Conservation (phyloP, 2,113 vertebrate species). For the Sminthopsis crassicaudata region DNA sequence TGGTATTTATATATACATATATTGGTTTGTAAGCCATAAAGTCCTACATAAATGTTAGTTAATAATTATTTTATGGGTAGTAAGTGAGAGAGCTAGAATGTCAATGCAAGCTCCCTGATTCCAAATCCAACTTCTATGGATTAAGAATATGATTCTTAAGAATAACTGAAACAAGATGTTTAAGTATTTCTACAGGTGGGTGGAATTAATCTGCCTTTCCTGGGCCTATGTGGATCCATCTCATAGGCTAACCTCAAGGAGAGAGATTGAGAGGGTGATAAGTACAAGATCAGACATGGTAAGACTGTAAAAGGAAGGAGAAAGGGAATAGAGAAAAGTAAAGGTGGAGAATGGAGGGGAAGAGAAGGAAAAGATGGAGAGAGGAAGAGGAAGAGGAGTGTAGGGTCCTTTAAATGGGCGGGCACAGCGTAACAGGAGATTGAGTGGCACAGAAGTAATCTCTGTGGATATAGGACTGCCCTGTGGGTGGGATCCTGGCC, state of each 20-base stretch:
- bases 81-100: not conserved
- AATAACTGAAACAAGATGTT: not conserved
- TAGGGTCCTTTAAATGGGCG: too few species aligned
- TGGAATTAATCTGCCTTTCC: not conserved
- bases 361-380: not conserved
- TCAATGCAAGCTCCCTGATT: not conserved
- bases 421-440: too few species aligned
- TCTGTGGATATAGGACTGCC: too few species aligned
- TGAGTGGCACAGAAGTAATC: too few species aligned
- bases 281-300: not conserved
- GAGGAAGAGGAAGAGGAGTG: not conserved
- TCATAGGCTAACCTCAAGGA: not conserved
- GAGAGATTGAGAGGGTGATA: not conserved
- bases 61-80: too few species aligned
- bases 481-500: too few species aligned
- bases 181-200: not conserved
- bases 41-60: too few species aligned
- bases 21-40: not conserved
- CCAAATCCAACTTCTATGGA: not conserved
- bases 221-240: not conserved
- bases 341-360: not conserved
- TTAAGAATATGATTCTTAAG: not conserved
- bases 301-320: not conserved
- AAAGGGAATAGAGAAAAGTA: not conserved
- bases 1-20: not conserved